Conservation (phyloP, 2,797 vertebrate species). For the Lithobates sylvaticus region DNA sequence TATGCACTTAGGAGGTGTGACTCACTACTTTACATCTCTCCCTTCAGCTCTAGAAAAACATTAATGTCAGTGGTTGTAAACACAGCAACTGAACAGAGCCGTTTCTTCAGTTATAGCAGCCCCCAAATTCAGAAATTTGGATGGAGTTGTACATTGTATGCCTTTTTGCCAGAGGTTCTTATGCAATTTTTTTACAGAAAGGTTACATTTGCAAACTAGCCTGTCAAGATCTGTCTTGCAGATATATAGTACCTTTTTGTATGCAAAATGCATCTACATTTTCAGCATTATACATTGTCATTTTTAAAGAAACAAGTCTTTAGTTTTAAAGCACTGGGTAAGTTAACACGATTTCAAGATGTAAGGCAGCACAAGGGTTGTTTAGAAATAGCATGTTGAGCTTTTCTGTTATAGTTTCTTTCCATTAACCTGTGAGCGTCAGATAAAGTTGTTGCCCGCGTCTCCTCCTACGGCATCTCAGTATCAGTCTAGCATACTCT, state of each 20-base stretch:
- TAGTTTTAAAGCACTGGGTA: background rate
- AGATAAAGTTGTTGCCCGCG: constrained; percentile 45
- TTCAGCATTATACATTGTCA: background rate
- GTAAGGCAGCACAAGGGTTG: constrained; percentile 14
- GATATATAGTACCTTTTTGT: background rate
- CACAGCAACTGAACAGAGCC: too few species aligned
- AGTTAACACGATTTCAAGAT: constrained; percentile 36
- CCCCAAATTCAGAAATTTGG: background rate
- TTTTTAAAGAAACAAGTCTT: background rate
- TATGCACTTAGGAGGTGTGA: background rate
- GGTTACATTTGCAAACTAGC: background rate
- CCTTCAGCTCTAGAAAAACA: background rate
- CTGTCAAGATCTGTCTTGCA: background rate
- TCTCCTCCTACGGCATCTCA: constrained; percentile 16
- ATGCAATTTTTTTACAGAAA: background rate
- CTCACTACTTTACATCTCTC: background rate
- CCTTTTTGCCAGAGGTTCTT: background rate
- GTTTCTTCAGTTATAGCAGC: too few species aligned
- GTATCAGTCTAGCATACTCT: constrained; percentile 65
- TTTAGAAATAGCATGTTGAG: constrained; percentile 10
- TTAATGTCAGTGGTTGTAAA: background rate
- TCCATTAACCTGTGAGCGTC: constrained; percentile 36
- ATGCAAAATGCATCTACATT: background rate
- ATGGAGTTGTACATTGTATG: background rate
- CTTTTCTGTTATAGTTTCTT: constrained; percentile 36